Conservation (phyloP, 2,888 invertebrate genomes). For the Prosapia bicincta region DNA sequence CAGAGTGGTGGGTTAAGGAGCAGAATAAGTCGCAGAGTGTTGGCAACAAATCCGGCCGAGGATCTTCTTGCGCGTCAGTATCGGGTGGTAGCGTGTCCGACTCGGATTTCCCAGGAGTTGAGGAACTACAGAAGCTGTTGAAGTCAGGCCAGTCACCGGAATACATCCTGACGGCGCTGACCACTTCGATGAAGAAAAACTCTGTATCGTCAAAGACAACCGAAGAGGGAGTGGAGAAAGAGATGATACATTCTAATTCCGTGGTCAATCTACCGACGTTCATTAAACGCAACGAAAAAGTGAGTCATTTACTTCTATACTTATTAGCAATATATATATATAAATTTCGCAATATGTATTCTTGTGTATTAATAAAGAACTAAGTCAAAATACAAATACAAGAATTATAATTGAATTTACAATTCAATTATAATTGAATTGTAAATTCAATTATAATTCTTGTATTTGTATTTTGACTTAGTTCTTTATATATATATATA, state of each 20-base stretch:
- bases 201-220: conserved; percentile 50
- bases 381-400: too few relatives aligned
- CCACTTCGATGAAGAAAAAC: conserved; percentile 53
- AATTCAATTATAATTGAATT: too few relatives aligned
- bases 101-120: conserved; percentile 51
- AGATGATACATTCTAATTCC: conserved; percentile 52
- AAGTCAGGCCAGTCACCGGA: conserved; percentile 67
- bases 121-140: conserved; percentile 64
- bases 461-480: too few relatives aligned
- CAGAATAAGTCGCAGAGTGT: conserved; percentile 52
- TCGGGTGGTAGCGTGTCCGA: conserved; percentile 51
- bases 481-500: too few relatives aligned
- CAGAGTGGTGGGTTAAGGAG: conserved; percentile 73
- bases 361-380: too few relatives aligned
- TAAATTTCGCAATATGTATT: too few relatives aligned
- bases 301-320: conserved; percentile 41
- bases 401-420: too few relatives aligned
- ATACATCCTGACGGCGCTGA: conserved; percentile 59
- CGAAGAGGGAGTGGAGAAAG: conserved; percentile 48
- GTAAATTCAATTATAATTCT: too few relatives aligned
- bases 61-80: conserved; percentile 53
- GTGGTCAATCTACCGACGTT: conserved; percentile 73
- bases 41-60: conserved; percentile 50
- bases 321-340: too few relatives aligned
- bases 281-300: conserved; percentile 64